Conservation (phyloP, 2,113 vertebrate genomes). For the Meriones unguiculatus region DNA sequence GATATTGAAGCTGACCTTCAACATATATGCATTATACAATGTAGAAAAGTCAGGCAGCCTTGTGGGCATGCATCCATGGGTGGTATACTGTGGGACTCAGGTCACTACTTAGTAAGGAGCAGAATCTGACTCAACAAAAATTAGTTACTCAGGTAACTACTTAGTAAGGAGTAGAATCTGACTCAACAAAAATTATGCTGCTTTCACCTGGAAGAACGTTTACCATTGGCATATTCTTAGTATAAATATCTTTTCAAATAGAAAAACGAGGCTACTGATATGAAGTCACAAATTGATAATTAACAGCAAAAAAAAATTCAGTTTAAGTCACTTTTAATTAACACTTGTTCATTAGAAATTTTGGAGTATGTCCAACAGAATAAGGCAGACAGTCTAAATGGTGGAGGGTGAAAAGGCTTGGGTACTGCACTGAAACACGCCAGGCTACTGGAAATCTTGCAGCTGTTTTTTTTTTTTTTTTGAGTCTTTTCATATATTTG, state of each 20-base stretch:
- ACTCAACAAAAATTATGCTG: neutral
- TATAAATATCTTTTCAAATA: conserved; percentile 19
- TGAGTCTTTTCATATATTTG: neutral
- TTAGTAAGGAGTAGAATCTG: too few species aligned
- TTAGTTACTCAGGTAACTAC: conserved; percentile 8
- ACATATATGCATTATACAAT: neutral
- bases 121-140: neutral
- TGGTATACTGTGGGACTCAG: neutral
- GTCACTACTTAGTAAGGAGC: neutral
- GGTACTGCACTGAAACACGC: neutral
- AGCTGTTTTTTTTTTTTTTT: neutral
- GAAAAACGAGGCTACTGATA: neutral
- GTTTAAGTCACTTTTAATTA: neutral
- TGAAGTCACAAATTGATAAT: neutral
- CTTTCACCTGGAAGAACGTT: conserved; percentile 54
- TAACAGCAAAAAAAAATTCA: neutral
- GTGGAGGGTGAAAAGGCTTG: neutral
- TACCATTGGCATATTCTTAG: conserved; percentile 52
- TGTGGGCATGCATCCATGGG: neutral
- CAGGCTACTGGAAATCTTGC: neutral
- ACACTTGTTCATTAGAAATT: neutral
- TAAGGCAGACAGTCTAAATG: neutral
- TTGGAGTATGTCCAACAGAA: neutral
- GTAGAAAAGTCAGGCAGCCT: neutral
- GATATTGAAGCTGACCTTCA: too few species aligned